Evolutionary conservation across 2,113 vertebrate species (phyloP), one percentile per base, ranked within the genome.

Genomic region (Oncorhynchus keta): DNA sequence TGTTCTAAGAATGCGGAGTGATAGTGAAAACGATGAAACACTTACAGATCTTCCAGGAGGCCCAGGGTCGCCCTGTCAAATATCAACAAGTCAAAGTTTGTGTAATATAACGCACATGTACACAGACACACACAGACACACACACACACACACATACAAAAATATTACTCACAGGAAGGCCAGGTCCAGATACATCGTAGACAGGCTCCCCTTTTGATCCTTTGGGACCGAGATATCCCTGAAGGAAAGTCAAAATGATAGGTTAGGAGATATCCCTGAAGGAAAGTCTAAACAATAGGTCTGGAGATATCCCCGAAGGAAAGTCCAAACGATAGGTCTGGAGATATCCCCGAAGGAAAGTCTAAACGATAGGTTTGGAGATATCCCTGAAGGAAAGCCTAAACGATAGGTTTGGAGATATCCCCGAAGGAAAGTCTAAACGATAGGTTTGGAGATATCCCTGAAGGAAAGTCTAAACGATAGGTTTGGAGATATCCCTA

Each of bases 191-290:
- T 92, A 81, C 1, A 94, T 28, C 0, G 91, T 61, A 88, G 0
- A 93, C 92, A 1, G 94, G 94, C 59, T 95, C 95, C 0, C 95
- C 95, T 69, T 95, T 95, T 82, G 93, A 91, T 3, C 95, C 95
- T 77, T 95, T 95, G n/a, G 88, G 88, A 72, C 95, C 95, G 55
- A 85, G 90, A 57, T 88, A 84, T 45, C 95, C 95, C 95, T 95
- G 85, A 0, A 20, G 55, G 39, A 72, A 51, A 55, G n/a, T 45
- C 39, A 45, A 45, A 45, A 45, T 9, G 8, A 11, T 45, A 45
- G 39, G 0, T 45, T 9, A 39, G 8, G 55, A 85, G 91, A 57
- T 87, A 84, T 39, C 95, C 95, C 95, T 95, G 85, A 0, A 20
- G 55, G 39, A 71, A 51, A 55, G n/a, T 22, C 5, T 1, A 22